Conservation (phyloP, 2,888 invertebrate genomes). For the Sminthurinus aureus region DNA sequence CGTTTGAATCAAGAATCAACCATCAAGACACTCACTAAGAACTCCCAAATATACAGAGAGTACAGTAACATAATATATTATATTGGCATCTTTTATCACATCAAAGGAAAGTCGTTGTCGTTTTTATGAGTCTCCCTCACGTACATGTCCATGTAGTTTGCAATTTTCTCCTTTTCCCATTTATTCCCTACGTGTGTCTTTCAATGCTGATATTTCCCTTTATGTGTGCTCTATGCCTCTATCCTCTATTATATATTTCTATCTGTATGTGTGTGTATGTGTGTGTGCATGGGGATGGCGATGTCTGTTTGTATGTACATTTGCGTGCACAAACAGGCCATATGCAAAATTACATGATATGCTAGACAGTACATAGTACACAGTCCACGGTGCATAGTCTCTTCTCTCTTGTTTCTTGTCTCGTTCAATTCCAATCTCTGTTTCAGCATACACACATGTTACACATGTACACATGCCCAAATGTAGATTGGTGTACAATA, state of each 20-base stretch:
- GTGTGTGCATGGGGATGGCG: not conserved
- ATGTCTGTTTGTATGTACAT: not conserved
- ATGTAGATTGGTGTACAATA: no score
- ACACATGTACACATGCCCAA: no score
- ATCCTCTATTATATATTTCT: no score
- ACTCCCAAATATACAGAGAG: not conserved
- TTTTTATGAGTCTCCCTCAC: conserved; percentile 32
- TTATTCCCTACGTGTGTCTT: conserved; percentile 14
- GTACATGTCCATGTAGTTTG: conserved; percentile 8
- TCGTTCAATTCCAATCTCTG: no score
- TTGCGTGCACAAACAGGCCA: no score
- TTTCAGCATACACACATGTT: no score
- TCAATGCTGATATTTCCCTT: not conserved
- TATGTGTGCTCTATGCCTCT: conserved; percentile 1
- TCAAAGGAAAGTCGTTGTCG: conserved; percentile 29
- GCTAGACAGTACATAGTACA: no score
- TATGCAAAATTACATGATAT: no score
- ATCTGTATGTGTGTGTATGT: not conserved
- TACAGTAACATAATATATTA: not conserved
- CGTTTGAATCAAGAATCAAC: not conserved
- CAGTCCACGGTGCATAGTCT: no score
- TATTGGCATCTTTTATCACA: conserved; percentile 37
- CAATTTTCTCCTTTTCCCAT: conserved; percentile 20
- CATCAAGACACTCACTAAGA: not conserved
- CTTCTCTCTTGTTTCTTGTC: no score